These are phyloP conservation scores for Aphodius granarius DNA, from an alignment of 2,888 invertebrate genomes.

Conservation along the genomic window DNA sequence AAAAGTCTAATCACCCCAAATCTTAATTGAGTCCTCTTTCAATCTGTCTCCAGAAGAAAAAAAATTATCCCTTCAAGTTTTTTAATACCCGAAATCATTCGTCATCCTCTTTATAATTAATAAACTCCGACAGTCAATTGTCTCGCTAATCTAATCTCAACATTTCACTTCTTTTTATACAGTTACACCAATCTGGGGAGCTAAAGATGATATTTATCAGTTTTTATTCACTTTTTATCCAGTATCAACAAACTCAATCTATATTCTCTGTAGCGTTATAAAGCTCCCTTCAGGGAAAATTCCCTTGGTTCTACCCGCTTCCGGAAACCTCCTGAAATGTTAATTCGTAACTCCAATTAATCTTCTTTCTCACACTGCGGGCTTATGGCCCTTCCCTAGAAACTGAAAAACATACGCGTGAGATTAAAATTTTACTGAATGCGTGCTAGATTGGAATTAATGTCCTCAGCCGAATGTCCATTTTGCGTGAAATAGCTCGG, in stretches of 20 bases:
- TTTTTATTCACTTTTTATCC: neutral
- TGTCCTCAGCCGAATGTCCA: neutral
- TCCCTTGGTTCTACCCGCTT: neutral
- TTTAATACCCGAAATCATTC: neutral
- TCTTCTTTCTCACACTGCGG: neutral
- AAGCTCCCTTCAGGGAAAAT: neutral
- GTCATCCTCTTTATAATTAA: neutral
- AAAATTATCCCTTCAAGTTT: neutral
- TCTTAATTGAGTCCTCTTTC: neutral
- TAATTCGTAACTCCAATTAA: neutral
- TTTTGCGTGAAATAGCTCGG: neutral
- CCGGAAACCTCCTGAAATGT: neutral
- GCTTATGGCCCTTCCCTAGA: neutral
- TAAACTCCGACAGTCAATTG: neutral
- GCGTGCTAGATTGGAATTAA: neutral
- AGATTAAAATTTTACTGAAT: neutral
- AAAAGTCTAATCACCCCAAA: neutral
- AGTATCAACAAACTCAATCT: neutral
- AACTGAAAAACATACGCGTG: neutral
- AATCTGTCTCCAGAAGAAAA: neutral
- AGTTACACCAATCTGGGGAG: neutral
- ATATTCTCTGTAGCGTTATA: neutral
- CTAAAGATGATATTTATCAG: neutral
- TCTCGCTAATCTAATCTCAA: neutral
- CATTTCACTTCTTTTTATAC: neutral